These are phyloP conservation scores for Julus scandinavius DNA, from an alignment of 2,888 invertebrate genomes.

Conservation along the genomic window DNA sequence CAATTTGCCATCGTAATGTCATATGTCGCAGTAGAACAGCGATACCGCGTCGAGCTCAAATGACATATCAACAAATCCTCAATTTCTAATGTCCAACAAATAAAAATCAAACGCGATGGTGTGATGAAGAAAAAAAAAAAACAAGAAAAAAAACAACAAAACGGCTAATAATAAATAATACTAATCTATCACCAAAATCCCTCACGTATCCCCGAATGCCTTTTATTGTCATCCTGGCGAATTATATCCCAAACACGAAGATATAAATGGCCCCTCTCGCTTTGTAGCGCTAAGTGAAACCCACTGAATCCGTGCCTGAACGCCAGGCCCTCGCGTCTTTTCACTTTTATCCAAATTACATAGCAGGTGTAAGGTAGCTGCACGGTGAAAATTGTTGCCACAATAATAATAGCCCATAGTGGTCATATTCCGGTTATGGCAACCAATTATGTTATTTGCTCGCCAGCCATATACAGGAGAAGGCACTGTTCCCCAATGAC, in stretches of 20 bases:
- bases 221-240: conserved; percentile 18
- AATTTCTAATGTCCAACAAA: neutral
- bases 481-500: conserved; percentile 10
- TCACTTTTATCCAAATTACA: conserved; percentile 18
- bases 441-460: conserved; percentile 18
- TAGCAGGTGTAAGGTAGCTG: neutral
- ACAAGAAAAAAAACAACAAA: too few relatives aligned
- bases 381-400: conserved; percentile 18
- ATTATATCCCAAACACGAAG: neutral
- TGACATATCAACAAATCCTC: neutral
- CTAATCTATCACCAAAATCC: neutral
- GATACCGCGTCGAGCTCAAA: neutral
- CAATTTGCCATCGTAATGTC: conserved; percentile 10
- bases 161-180: neutral
- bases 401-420: conserved; percentile 2
- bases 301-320: neutral
- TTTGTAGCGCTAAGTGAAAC: neutral
- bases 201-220: neutral
- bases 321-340: neutral
- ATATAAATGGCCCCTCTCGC: neutral
- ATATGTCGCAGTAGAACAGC: neutral
- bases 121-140: neutral
- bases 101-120: neutral
- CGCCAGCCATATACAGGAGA: neutral
- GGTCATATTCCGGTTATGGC: conserved; percentile 18